phyloP scores from a whole-genome alignment of 2,888 invertebrate species.

The Cotesia congregata region DNA sequence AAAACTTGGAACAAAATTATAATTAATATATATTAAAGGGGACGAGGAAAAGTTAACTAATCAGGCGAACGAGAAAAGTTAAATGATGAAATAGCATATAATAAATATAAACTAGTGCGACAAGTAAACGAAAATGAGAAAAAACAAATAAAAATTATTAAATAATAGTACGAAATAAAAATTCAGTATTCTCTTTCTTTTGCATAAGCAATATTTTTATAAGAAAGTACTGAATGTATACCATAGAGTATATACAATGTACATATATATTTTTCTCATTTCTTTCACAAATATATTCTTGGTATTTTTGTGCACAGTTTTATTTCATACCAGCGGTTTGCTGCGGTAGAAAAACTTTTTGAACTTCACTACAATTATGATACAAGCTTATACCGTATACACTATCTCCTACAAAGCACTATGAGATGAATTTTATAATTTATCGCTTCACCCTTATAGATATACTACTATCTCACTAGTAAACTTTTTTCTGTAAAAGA shows the following conservation, averaged over 20 bases:
- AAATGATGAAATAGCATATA: neutral
- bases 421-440: conserved; percentile 57
- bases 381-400: conserved; percentile 18
- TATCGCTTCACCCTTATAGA: conserved; percentile 46
- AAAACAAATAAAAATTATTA: neutral
- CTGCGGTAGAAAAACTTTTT: conserved; percentile 47
- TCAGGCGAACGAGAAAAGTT: neutral
- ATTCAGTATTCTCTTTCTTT: neutral
- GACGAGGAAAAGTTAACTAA: neutral
- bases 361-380: conserved; percentile 44
- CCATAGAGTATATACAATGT: conserved; percentile 18
- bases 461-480: conserved; percentile 23
- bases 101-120: neutral
- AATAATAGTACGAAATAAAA: neutral
- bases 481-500: conserved; percentile 15
- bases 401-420: conserved; percentile 29
- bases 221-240: neutral
- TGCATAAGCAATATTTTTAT: neutral
- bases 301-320: conserved; percentile 19
- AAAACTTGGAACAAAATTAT: neutral
- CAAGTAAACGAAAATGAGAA: conserved; percentile 1
- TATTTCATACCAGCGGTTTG: conserved; percentile 37
- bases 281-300: conserved; percentile 39
- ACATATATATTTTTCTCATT: conserved; percentile 42
- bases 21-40: neutral